phyloP scores from a whole-genome alignment of 2,113 vertebrate species.

The Lepidothrix coronata region DNA sequence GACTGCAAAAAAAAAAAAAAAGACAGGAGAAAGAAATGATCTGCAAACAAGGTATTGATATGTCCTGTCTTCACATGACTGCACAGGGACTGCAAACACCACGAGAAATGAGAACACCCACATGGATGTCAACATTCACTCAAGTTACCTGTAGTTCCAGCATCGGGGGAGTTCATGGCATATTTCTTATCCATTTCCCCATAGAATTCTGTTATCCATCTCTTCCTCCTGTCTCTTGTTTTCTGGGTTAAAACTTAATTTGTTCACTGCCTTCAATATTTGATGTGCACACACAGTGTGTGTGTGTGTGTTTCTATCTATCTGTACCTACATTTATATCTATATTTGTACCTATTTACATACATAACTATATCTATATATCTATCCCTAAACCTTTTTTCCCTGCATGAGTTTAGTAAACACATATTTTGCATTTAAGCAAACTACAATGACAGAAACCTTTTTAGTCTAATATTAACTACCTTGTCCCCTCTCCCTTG shows the following conservation, averaged over 20 bases:
- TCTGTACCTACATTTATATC: neutral
- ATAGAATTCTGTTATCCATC: neutral
- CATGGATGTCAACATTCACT: neutral
- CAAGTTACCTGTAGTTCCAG: neutral
- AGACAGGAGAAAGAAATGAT: neutral
- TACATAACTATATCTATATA: neutral
- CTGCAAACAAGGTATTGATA: neutral
- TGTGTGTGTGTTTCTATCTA: neutral
- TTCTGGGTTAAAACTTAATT: neutral
- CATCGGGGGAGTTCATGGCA: fast-evolving
- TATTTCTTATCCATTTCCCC: neutral
- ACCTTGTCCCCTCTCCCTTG: neutral
- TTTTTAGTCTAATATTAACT: neutral
- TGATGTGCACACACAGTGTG: neutral
- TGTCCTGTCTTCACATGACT: neutral
- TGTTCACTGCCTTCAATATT: neutral
- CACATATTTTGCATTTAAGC: neutral
- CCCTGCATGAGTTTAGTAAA: neutral
- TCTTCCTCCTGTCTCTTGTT: neutral
- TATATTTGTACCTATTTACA: neutral
- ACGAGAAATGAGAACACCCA: neutral
- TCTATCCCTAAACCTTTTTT: neutral
- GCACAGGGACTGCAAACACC: neutral
- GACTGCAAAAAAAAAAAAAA: neutral
- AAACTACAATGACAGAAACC: neutral